A percentile compares a stretch with the other conserved stretches of the same genome.
Conservation (phyloP, 2,113 vertebrate genomes). For the Tragulus kanchil region DNA sequence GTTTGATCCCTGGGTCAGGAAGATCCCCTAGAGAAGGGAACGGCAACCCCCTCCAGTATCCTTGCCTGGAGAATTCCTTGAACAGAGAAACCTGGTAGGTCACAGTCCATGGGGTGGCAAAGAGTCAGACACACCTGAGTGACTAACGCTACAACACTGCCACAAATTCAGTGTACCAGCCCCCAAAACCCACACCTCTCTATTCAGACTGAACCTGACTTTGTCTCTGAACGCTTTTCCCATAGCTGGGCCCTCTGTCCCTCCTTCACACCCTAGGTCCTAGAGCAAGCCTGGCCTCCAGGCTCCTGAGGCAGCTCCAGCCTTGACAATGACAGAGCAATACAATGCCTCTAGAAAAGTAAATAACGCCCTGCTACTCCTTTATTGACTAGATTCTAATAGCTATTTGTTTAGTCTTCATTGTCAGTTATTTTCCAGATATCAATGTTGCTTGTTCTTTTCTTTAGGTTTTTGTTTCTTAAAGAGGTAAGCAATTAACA, state of each 20-base stretch:
- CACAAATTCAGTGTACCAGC: accelerated
- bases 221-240: neutral
- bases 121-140: no score
- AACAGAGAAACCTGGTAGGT: no score
- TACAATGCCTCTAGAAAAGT: neutral
- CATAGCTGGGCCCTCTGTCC: neutral
- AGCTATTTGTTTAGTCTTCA: neutral
- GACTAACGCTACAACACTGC: no score
- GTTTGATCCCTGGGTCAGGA: no score
- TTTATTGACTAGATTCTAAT: neutral
- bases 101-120: no score
- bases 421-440: constrained; percentile 4
- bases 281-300: neutral
- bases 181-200: neutral
- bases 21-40: no score
- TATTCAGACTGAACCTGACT: neutral
- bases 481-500: neutral
- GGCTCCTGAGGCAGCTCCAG: neutral
- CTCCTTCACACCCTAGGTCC: neutral
- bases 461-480: neutral
- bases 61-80: no score
- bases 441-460: neutral
- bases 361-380: neutral
- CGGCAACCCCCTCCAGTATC: no score
- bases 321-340: neutral